Evolutionary conservation across 2,888 invertebrate species (phyloP).

Genomic region (Hedya salicella): DNA sequence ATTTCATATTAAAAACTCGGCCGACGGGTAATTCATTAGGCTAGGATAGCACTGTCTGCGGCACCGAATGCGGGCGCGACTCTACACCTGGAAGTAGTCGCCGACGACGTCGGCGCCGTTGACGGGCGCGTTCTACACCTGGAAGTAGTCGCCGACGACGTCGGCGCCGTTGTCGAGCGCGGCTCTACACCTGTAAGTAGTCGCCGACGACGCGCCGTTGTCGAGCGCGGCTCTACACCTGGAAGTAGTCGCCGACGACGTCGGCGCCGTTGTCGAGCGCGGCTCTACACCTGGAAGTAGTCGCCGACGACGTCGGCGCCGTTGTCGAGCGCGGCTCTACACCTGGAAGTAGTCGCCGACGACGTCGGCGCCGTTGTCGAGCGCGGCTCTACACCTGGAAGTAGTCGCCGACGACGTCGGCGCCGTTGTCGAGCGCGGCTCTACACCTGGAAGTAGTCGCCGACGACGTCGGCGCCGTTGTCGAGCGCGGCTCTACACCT

Average conservation of each 20-base stretch:
- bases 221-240: no score
- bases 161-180: conserved; percentile 54
- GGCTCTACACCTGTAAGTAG: conserved; percentile 79
- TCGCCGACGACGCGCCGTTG: conserved; percentile 75
- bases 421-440: no score
- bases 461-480: no score
- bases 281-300: neutral
- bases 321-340: no score
- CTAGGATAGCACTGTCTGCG: neutral
- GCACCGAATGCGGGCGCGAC: neutral
- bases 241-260: no score
- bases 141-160: conserved; percentile 79
- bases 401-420: no score
- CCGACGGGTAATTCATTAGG: conserved; percentile 11
- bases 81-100: conserved; percentile 81
- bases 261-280: neutral
- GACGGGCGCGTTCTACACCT: conserved; percentile 62
- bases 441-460: no score
- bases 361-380: no score
- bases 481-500: no score
- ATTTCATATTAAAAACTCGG: conserved; percentile 56
- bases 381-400: no score
- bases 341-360: no score
- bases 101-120: conserved; percentile 68
- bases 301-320: no score